Conservation (phyloP, 2,888 invertebrate genomes). For the Cheiracanthium punctorium region DNA sequence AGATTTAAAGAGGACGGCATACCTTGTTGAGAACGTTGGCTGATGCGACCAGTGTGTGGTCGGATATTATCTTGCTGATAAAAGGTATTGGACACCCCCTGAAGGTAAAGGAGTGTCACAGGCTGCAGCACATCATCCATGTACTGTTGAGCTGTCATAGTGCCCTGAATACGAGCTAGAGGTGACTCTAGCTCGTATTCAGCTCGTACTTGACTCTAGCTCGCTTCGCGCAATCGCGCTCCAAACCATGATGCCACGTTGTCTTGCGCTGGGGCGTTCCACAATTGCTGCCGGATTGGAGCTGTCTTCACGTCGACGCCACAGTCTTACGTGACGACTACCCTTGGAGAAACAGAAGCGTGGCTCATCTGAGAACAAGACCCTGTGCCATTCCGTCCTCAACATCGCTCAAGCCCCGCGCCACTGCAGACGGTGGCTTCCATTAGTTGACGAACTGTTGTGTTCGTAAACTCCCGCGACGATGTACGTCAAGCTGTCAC, state of each 20-base stretch:
- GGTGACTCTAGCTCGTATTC: too few species aligned
- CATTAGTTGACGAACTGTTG: background rate
- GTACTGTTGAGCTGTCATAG: too few species aligned
- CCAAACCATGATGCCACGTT: background rate
- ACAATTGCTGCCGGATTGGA: background rate
- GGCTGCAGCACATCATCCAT: too few species aligned
- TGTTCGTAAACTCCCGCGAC: background rate
- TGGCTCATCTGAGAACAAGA: too few species aligned
- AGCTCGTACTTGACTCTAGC: too few species aligned
- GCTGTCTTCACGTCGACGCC: background rate
- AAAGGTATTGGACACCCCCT: background rate
- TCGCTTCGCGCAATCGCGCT: background rate
- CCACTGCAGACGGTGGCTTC: background rate
- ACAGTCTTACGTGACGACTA: background rate
- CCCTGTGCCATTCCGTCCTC: too few species aligned
- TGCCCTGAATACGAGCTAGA: background rate
- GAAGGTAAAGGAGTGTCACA: background rate
- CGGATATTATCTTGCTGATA: too few species aligned
- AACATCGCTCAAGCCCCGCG: background rate
- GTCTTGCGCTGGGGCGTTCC: background rate
- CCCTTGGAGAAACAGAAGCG: background rate
- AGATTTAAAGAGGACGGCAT: too few species aligned
- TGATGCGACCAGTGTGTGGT: too few species aligned
- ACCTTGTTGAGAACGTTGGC: background rate
- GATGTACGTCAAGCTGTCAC: too few species aligned